phyloP scores from a whole-genome alignment of 1,140 invertebrate species.

The Macrosteles quadrilineatus region DNA sequence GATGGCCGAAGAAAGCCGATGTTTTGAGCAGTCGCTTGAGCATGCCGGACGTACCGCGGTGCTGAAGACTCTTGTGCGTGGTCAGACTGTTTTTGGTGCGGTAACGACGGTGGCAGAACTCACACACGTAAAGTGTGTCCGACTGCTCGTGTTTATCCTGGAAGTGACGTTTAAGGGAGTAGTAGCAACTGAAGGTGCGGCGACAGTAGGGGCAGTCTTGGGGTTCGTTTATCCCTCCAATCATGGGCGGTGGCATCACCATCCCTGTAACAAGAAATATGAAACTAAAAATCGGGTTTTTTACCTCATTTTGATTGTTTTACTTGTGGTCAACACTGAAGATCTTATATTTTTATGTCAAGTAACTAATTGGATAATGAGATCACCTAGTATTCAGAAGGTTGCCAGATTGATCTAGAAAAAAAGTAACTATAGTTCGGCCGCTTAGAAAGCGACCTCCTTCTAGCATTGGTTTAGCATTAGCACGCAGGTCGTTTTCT shows the following conservation, averaged over 20 bases:
- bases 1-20: constrained; percentile 37
- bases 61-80: constrained; percentile 87
- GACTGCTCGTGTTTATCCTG: constrained; percentile 89
- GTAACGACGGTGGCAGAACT: constrained; percentile 84
- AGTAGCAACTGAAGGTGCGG: constrained; percentile 87
- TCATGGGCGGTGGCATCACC: constrained; percentile 71
- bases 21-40: constrained; percentile 75
- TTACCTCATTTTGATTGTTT: constrained; percentile 42
- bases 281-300: constrained; percentile 27
- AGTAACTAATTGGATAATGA: no score
- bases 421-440: no score
- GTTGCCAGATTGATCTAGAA: no score
- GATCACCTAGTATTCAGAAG: no score
- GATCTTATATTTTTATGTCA: neutral
- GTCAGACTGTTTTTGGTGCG: constrained; percentile 87
- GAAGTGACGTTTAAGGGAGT: constrained; percentile 86
- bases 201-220: constrained; percentile 88
- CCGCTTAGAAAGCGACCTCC: no score
- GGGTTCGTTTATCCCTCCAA: constrained; percentile 82
- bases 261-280: constrained; percentile 44
- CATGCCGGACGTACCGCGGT: constrained; percentile 82
- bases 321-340: neutral
- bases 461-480: no score
- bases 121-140: constrained; percentile 82
- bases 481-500: no score